Evolutionary conservation across 2,888 invertebrate species (phyloP).

Genomic region (Palloptera scutellata): DNA sequence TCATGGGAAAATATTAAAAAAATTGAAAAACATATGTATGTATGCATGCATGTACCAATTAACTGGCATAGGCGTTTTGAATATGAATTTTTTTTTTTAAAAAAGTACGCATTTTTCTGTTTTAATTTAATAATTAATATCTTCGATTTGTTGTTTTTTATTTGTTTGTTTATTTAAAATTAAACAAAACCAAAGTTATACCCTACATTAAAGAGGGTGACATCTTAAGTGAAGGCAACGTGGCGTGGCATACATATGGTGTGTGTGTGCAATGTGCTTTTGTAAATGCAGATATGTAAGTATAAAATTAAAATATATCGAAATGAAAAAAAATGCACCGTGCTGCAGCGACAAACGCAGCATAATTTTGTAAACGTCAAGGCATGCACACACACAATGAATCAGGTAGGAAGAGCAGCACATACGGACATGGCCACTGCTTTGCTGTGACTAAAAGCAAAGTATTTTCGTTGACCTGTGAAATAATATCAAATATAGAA

Average conservation of each 20-base stretch:
- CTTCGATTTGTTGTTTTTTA: too few relatives aligned
- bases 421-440: conserved; percentile 26
- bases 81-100: too few relatives aligned
- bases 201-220: conserved; percentile 14
- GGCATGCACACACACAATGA: conserved; percentile 6
- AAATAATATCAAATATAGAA: conserved; percentile 48
- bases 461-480: conserved; percentile 50
- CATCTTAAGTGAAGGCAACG: conserved; percentile 12
- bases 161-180: background rate
- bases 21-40: conserved; percentile 18
- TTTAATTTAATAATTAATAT: too few relatives aligned
- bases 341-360: conserved; percentile 9
- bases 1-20: conserved; percentile 44
- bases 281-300: too few relatives aligned
- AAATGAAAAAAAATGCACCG: conserved; percentile 14
- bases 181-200: conserved; percentile 13
- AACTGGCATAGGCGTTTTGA: too few relatives aligned
- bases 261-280: too few relatives aligned
- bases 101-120: too few relatives aligned
- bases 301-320: conserved; percentile 11
- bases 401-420: too few relatives aligned
- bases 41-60: conserved; percentile 4
- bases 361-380: background rate
- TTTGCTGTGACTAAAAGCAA: conserved; percentile 44
- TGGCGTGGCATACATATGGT: background rate